A percentile compares a stretch with the other conserved stretches of the same genome.
These are phyloP conservation scores for Pampus argenteus DNA, from an alignment of 2,797 vertebrate genomes.

Conservation along the genomic window DNA sequence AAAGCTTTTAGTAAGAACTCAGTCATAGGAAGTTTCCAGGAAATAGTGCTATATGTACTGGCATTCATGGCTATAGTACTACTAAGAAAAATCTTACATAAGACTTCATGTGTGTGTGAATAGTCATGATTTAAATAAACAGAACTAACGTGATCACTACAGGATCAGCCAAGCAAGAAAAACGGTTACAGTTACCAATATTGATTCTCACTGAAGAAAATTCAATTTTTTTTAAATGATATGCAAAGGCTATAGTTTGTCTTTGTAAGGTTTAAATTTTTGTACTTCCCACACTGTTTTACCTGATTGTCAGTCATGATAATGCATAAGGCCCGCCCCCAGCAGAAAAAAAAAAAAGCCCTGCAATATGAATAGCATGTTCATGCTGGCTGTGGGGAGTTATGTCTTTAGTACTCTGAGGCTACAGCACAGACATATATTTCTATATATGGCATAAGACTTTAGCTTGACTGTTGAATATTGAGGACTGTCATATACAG, in stretches of 20 bases:
- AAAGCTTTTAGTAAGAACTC: not conserved
- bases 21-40: too few relatives aligned
- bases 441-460: not conserved
- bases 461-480: not conserved
- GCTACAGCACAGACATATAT: not conserved
- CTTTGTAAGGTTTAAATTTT: not conserved
- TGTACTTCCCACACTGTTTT: not conserved
- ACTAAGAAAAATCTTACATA: not conserved
- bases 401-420: not conserved
- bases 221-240: not conserved
- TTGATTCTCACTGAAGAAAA: not conserved
- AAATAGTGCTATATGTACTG: too few relatives aligned
- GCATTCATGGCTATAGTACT: not conserved
- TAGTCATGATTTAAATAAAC: not conserved
- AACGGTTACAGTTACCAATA: not conserved
- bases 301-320: too few relatives aligned
- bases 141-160: not conserved
- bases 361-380: not conserved
- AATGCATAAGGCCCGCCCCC: conserved; percentile 14
- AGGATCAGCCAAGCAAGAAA: not conserved
- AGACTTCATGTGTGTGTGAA: not conserved
- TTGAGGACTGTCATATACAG: not conserved
- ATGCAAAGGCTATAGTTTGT: not conserved
- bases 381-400: not conserved
- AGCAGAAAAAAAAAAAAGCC: not conserved